Conservation (phyloP, 2,888 invertebrate species). For the Digitonthophagus gazella region DNA sequence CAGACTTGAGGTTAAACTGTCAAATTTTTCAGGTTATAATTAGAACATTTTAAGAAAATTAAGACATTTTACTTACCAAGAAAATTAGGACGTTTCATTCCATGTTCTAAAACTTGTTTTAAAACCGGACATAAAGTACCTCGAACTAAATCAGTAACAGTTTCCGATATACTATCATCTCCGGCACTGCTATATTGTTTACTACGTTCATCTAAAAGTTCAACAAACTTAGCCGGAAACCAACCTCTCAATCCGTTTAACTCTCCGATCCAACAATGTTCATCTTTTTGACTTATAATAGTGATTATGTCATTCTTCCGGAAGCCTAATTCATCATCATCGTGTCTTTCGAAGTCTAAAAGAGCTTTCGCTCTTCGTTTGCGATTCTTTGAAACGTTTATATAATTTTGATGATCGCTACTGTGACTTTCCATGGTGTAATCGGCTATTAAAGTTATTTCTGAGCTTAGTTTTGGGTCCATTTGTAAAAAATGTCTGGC, state of each 20-base stretch:
- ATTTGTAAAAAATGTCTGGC: slow-evolving; percentile 93
- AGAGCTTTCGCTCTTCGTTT: slow-evolving; percentile 92
- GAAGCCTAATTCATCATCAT: slow-evolving; percentile 98
- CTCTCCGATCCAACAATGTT: slow-evolving; percentile 98
- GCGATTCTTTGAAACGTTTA: slow-evolving; percentile 86
- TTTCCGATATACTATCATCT: slow-evolving; percentile 96
- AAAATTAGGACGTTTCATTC: slow-evolving; percentile 88
- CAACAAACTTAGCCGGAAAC: slow-evolving; percentile 97
- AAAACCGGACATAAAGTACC: slow-evolving; percentile 91
- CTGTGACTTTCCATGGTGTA: slow-evolving; percentile 95
- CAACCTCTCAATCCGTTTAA: slow-evolving; percentile 92
- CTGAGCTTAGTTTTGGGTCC: slow-evolving; percentile 80
- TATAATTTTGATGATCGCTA: slow-evolving; percentile 90
- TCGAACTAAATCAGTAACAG: slow-evolving; percentile 93
- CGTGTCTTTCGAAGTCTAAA: slow-evolving; percentile 94
- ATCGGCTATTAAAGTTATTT: slow-evolving; percentile 83
- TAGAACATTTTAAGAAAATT: background rate
- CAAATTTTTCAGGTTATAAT: no score
- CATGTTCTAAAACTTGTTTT: slow-evolving; percentile 92
- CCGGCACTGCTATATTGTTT: slow-evolving; percentile 90
- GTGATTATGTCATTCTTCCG: slow-evolving; percentile 98
- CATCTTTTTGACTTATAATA: slow-evolving; percentile 94
- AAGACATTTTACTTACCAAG: slow-evolving; percentile 52
- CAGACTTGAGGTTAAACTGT: background rate
- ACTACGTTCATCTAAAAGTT: slow-evolving; percentile 91